phyloP scores from a whole-genome alignment of 2,888 invertebrate species.

The Galerucella calmariensis region DNA sequence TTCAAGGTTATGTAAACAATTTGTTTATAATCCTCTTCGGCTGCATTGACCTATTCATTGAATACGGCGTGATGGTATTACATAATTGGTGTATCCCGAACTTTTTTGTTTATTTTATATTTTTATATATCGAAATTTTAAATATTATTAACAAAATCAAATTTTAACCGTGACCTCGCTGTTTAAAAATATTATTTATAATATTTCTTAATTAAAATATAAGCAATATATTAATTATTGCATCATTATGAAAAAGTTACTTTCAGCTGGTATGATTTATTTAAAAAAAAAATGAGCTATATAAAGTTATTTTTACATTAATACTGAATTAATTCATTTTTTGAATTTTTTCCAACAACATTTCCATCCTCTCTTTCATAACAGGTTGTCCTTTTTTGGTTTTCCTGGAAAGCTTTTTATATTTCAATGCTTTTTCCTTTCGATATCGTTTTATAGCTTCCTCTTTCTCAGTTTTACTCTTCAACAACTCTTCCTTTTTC shows the following conservation, averaged over 20 bases:
- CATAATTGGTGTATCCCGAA: neutral
- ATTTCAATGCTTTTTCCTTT: slow-evolving; percentile 76
- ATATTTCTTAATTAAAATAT: neutral
- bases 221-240: neutral
- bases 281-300: neutral
- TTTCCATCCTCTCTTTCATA: slow-evolving; percentile 83
- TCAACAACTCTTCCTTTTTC: slow-evolving; percentile 66
- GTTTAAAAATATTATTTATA: neutral
- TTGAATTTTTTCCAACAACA: slow-evolving; percentile 82
- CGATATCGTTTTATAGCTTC: slow-evolving; percentile 76
- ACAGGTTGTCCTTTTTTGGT: slow-evolving; percentile 87
- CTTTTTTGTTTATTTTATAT: neutral
- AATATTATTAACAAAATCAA: neutral
- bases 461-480: slow-evolving; percentile 69
- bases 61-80: too few species aligned
- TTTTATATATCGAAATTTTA: neutral
- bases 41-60: too few species aligned
- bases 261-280: neutral
- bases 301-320: neutral
- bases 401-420: slow-evolving; percentile 79
- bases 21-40: too few species aligned
- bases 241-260: neutral
- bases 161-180: neutral
- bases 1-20: too few species aligned
- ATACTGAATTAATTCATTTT: slow-evolving; percentile 39